Percentiles rank a stretch among this genome's conserved stretches.
phyloP scores from a whole-genome alignment of 2,888 invertebrate species.

The Serripes groenlandicus region DNA sequence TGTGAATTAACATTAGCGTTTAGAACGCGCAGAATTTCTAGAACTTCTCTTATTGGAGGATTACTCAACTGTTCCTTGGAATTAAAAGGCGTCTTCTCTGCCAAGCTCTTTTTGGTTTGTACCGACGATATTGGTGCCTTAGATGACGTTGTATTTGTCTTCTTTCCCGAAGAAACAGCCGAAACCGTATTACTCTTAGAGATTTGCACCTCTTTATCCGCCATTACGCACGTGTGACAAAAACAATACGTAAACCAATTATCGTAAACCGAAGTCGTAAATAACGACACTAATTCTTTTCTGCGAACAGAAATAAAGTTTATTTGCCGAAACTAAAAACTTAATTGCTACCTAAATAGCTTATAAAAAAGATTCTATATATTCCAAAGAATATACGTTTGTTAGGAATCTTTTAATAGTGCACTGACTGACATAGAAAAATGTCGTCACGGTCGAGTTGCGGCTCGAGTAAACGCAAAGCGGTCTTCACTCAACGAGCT shows the following conservation, averaged over 20 bases:
- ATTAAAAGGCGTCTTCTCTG: not conserved
- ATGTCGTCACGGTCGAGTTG: slow-evolving; percentile 18
- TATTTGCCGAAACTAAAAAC: too few species aligned
- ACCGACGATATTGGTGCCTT: not conserved
- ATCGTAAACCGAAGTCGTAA: slow-evolving; percentile 15
- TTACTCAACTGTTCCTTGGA: too few species aligned
- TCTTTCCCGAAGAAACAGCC: slow-evolving; percentile 22
- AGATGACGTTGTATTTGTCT: not conserved
- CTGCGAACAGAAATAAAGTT: not conserved
- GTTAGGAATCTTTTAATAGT: slow-evolving; percentile 1
- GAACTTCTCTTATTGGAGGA: not conserved
- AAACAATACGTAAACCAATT: not conserved
- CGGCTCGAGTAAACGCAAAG: slow-evolving; percentile 1
- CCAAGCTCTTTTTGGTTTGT: not conserved
- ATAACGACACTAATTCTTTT: not conserved
- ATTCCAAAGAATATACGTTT: slow-evolving; percentile 20
- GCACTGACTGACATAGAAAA: slow-evolving; percentile 8
- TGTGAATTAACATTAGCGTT: slow-evolving; percentile 15
- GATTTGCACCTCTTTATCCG: slow-evolving; percentile 30
- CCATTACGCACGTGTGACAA: slow-evolving; percentile 20
- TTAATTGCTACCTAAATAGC: slow-evolving; percentile 27
- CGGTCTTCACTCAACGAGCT: slow-evolving; percentile 12
- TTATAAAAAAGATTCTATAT: not conserved
- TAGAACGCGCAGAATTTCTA: slow-evolving; percentile 1
- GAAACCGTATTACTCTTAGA: slow-evolving; percentile 9